A percentile compares a stretch with the other conserved stretches of the same genome.
phyloP scores from a whole-genome alignment of 2,113 vertebrate genomes.

The Peromyscus maniculatus region DNA sequence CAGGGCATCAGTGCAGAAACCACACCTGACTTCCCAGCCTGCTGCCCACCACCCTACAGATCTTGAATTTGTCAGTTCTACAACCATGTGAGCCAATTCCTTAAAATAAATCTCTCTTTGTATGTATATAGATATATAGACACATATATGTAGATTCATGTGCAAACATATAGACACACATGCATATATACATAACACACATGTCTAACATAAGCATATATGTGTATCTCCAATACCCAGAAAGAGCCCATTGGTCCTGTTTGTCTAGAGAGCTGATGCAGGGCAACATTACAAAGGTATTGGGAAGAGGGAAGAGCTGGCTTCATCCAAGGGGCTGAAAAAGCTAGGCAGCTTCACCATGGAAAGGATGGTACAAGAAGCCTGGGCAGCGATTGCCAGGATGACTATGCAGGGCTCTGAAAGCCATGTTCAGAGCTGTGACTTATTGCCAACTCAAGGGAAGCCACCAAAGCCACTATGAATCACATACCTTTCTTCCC shows the following conservation, averaged over 20 bases:
- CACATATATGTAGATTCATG: neutral
- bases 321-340: neutral
- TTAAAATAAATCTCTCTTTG: neutral
- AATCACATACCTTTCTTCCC: neutral
- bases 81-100: neutral
- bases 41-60: neutral
- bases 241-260: neutral
- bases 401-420: neutral
- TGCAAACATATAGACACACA: rapidly evolving
- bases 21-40: neutral
- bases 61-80: neutral
- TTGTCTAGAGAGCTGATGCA: neutral
- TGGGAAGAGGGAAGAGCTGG: neutral
- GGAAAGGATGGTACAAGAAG: neutral
- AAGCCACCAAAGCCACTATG: neutral
- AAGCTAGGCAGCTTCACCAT: rapidly evolving
- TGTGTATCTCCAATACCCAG: too few species aligned
- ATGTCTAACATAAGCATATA: neutral
- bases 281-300: neutral
- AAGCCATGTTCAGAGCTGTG: neutral
- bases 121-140: neutral
- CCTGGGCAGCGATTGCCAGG: neutral
- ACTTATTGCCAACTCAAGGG: neutral
- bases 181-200: too few species aligned
- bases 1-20: neutral